Base-by-base conservation (phyloP, 2,888 invertebrate species). In the Agonopterix arenella region DNA sequence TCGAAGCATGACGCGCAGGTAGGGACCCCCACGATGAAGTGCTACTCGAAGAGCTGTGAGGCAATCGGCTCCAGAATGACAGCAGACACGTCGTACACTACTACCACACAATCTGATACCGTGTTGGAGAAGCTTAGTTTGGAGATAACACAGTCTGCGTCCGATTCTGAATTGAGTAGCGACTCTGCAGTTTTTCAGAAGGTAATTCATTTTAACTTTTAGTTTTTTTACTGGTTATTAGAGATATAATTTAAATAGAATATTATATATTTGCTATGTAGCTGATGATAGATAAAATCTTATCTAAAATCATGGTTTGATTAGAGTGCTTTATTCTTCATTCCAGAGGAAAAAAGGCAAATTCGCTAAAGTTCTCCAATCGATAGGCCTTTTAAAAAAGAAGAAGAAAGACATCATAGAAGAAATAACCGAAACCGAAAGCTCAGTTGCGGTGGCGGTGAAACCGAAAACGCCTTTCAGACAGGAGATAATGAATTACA, bases 41-140 rank as follows among this genome's bases (percentile, higher is more conserved):
- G 75, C 57, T 72, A 73, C 50, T 88, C 88, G 4, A 85, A 80
- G 57, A 88, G 86, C 56, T 86, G 86, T 58, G 86, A 86, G 62
- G 86, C 84, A 1, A 75, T 88, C 50, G 70, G 76, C 1, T 73
- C 80, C 1, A 70, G 66, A 54, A 55, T 66, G 44, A 52, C 57
- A 36, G 61, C 73, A 0, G 76, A 79, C 4, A 57, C 61, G 2
- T 65, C 67, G 52, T 68, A 69, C 47, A 70, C 79, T 1, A 74
- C 72, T 52, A 61, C 69, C 8, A 80, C 76, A 52, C 84, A 73
- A 51, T 85, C 88, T 0, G 85, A 85, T 50, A 81, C 85, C 1
- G 42, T 79, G 11, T 56, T 84, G 45, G 85, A 84, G 52, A 81
- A 76, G 51, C 54, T 78, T 1, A 83, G 78, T 53, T 56, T 76